Base-by-base conservation (phyloP, 2,113 vertebrate genomes). In the Apus apus region DNA sequence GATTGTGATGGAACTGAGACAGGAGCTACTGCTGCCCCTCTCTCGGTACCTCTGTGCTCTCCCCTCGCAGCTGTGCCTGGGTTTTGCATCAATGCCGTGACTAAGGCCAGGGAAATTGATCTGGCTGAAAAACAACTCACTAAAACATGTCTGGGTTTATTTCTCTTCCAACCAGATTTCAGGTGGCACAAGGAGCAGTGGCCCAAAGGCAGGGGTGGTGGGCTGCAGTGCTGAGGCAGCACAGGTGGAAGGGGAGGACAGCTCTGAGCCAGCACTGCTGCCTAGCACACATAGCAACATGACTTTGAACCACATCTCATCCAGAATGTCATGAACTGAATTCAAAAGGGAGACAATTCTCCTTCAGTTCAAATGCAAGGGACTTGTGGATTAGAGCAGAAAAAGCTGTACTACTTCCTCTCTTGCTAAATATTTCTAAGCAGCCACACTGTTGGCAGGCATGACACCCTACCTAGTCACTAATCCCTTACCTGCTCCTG, bases 401-500 rank as follows among this genome's bases (percentile, higher is more conserved):
- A 71, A 76, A 88, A 88, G 56, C 40, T 34, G 34, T 18, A 25
- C 87, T 87, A 40, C 68, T 84, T 87, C 65, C 65, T 85, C 30
- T 67, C 57, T 23, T 25, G 7, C 34, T 87, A 40, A 87, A 25
- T 32, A 48, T 57, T 81, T 87, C 61, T 78, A 83, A 71, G 80
- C 57, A 89, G 60, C 73, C 77, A 23, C 29, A 34, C 65, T 19
- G 38, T 4, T 60, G 73, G 48, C 68, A 92, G 83, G 58, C 5
- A 2, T 40, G 84, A 90, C 92, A 75, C 18, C 66, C 73, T 81
- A 34, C 76, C 94, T 87, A 89, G 80, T 87, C 80, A 38, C 95
- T 94, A 94, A 95, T 90, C 94, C 92, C 73, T 87, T 87, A 93
- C 93, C 84, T 96, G 84, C 89, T 96, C 43, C 93, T 57, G 2